Conservation (phyloP, 2,888 invertebrate genomes). For the Liopterus haemorrhoidalis region DNA sequence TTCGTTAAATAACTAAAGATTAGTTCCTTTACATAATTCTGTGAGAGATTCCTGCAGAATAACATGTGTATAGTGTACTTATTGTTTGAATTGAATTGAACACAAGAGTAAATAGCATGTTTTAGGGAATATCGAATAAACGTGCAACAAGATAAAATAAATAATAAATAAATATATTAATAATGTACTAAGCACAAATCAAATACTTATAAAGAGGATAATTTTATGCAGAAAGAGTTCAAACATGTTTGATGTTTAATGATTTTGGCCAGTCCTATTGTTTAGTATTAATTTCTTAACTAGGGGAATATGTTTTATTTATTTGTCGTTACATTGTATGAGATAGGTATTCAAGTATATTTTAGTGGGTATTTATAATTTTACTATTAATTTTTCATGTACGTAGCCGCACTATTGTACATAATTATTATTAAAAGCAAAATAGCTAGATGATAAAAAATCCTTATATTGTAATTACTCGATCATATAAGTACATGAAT, state of each 20-base stretch:
- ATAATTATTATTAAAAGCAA: slow-evolving; percentile 16
- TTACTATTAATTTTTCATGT: slow-evolving; percentile 16
- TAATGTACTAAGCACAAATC: slow-evolving; percentile 44
- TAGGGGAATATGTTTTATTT: slow-evolving; percentile 1
- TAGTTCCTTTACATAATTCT: slow-evolving; percentile 46
- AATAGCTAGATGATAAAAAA: slow-evolving; percentile 37
- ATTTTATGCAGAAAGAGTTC: not conserved
- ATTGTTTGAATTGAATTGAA: slow-evolving; percentile 3
- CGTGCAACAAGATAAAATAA: slow-evolving; percentile 11
- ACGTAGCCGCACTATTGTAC: slow-evolving; percentile 20
- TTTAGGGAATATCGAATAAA: slow-evolving; percentile 17
- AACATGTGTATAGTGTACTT: not conserved
- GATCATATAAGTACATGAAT: slow-evolving; percentile 20
- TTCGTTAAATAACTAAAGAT: slow-evolving; percentile 43
- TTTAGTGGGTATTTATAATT: slow-evolving; percentile 19
- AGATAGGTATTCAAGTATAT: slow-evolving; percentile 16
- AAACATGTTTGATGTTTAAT: slow-evolving; percentile 3
- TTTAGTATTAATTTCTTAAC: no score
- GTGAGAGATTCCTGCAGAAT: slow-evolving; percentile 28
- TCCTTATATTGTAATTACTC: slow-evolving; percentile 38
- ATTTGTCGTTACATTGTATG: slow-evolving; percentile 6
- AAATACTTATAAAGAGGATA: slow-evolving; percentile 26
- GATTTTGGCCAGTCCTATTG: no score
- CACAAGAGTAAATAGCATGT: slow-evolving; percentile 13
- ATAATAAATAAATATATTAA: slow-evolving; percentile 12